A percentile compares a stretch with the other conserved stretches of the same genome.
These are phyloP conservation scores for Rhinophrynus dorsalis DNA, from an alignment of 2,797 vertebrate species.

Conservation along the genomic window DNA sequence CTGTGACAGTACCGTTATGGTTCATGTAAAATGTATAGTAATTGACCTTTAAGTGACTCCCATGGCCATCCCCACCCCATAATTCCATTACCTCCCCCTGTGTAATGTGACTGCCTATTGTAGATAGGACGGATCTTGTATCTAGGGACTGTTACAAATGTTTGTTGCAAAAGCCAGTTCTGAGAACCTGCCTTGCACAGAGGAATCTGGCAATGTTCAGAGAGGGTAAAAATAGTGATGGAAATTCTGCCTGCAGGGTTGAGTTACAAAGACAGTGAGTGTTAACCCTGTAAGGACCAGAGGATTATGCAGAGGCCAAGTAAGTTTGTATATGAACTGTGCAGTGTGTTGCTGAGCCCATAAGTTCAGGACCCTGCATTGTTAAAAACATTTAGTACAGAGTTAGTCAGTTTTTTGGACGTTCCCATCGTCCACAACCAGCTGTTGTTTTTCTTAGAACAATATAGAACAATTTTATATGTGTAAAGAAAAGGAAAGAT, in stretches of 20 bases:
- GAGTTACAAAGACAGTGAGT: conserved; percentile 4
- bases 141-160: conserved; percentile 28
- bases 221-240: conserved; percentile 43
- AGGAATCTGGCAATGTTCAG: conserved; percentile 32
- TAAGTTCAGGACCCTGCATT: neutral
- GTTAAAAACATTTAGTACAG: too few relatives aligned
- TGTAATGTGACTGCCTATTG: conserved; percentile 36
- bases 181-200: conserved; percentile 27
- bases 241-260: conserved; percentile 20
- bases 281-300: too few relatives aligned
- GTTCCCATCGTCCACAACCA: too few relatives aligned
- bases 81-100: neutral
- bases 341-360: neutral
- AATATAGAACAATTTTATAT: too few relatives aligned
- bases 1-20: too few relatives aligned
- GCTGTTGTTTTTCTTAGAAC: too few relatives aligned
- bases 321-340: neutral
- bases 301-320: neutral
- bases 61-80: neutral
- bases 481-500: too few relatives aligned
- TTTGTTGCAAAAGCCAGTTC: conserved; percentile 40
- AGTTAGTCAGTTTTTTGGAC: too few relatives aligned
- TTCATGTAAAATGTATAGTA: too few relatives aligned
- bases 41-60: conserved; percentile 25
- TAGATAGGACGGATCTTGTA: conserved; percentile 29